Base-by-base conservation (phyloP, 2,113 vertebrate species). In the Australoheros scitulus region DNA sequence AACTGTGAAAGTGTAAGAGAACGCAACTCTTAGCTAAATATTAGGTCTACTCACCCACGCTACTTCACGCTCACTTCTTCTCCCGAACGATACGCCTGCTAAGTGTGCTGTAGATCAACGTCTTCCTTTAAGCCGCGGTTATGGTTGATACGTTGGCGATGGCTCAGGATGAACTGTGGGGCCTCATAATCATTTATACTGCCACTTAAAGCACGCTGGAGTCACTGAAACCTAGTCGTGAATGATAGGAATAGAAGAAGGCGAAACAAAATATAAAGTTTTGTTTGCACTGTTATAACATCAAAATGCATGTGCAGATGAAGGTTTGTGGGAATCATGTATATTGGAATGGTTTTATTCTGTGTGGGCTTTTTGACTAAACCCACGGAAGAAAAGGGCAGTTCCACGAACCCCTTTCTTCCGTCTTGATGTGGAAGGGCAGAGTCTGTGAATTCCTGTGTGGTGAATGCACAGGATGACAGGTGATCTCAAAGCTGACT, bases 401-500 rank as follows among this genome's bases (percentile, higher is more conserved):
- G 11, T 47, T 2, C 68, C 47, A 52, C 17, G 1, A 52, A 52
- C 47, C 17, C 68, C 52, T 17, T 65, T 11, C 18, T 50, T 43
- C 60, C 41, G 34, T 77, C 52, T 41, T 47, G 10, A 32, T 9
- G 11, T 56, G 50, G 63, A 36, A 60, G 32, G 10, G 17, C 10
- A 14, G 20, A 56, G 83, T 15, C 20, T 82, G 76, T 61, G 34
- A 70, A 75, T 92, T 92, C 78, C 82, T 86, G 50, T 41, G 17
- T 61, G 52, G 52, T 91, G 72, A 88, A 64, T 68, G 11, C 57
- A 59, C 68, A 86, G 79, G 80, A 88, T 79, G 88, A 77, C 82
- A 55, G 77, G 57, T 74, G 72, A 83, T 34, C 38, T 83, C 74
- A 90, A 85, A 84, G 84, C 76, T 88, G 81, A 91, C 70, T 90